Conservation (phyloP, 2,888 invertebrate species). For the Lordiphosa fenestrarum region DNA sequence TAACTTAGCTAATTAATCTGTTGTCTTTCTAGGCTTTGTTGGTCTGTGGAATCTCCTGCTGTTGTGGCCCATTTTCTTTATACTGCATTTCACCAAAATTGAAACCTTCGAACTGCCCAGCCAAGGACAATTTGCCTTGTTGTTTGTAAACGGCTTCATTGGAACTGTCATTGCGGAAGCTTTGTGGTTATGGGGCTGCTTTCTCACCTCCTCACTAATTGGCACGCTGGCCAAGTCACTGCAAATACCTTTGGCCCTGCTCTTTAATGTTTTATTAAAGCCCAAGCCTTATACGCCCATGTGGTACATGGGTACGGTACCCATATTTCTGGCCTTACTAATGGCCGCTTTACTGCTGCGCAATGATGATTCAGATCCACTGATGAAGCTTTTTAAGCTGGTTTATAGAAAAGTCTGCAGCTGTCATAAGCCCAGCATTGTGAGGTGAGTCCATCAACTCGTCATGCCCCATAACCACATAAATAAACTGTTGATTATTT, state of each 20-base stretch:
- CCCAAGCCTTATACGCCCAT: constrained; percentile 85
- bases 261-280: constrained; percentile 89
- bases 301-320: constrained; percentile 89
- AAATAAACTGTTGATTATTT: not conserved
- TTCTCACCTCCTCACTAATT: constrained; percentile 93
- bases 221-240: constrained; percentile 93
- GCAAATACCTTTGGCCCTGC: constrained; percentile 93
- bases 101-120: constrained; percentile 94
- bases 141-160: constrained; percentile 92
- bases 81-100: constrained; percentile 89
- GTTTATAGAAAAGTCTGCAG: constrained; percentile 78
- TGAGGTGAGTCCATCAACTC: constrained; percentile 63
- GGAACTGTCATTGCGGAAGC: constrained; percentile 96
- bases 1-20: not conserved
- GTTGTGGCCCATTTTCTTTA: constrained; percentile 94
- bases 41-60: constrained; percentile 94
- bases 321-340: constrained; percentile 84
- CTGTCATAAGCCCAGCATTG: constrained; percentile 77
- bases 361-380: constrained; percentile 91
- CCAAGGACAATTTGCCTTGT: constrained; percentile 88
- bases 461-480: too few relatives aligned
- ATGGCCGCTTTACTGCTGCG: constrained; percentile 86
- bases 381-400: constrained; percentile 81
- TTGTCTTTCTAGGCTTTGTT: constrained; percentile 88
- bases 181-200: constrained; percentile 97